Conservation (phyloP, 2,113 vertebrate genomes). For the Formicarius rufipectus region DNA sequence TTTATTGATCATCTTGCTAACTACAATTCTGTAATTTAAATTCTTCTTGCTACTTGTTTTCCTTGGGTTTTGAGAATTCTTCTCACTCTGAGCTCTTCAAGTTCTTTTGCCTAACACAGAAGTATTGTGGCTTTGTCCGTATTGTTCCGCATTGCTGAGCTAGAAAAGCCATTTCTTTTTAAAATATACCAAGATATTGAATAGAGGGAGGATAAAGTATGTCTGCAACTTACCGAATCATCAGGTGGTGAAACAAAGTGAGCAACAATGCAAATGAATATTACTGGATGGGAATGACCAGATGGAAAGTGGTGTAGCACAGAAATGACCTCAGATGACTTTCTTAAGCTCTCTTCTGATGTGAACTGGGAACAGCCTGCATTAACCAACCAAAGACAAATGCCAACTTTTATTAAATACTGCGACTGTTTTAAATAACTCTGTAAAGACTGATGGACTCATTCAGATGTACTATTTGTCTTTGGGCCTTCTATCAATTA, state of each 20-base stretch:
- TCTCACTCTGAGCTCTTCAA: neutral
- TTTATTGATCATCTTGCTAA: neutral
- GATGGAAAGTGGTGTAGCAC: neutral
- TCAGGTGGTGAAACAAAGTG: neutral
- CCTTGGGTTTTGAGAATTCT: neutral
- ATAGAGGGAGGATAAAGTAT: neutral
- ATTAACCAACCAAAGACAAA: neutral
- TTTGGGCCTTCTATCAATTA: constrained; percentile 28
- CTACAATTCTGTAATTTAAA: neutral
- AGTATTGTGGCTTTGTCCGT: neutral
- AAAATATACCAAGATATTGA: neutral
- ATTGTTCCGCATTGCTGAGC: neutral
- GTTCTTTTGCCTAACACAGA: neutral
- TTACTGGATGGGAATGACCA: neutral
- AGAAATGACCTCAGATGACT: neutral
- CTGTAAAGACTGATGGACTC: neutral
- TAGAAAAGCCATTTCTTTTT: neutral
- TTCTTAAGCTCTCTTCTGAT: neutral
- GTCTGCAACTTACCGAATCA: neutral
- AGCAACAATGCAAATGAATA: neutral
- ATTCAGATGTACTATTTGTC: constrained; percentile 50
- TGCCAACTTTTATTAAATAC: neutral
- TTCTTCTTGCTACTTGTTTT: neutral
- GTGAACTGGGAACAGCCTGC: neutral
- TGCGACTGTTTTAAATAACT: constrained; percentile 19